Percentiles rank a stretch among this genome's conserved stretches.
Evolutionary conservation across 2,113 vertebrate genomes (phyloP).

Genomic region (Sapajus apella): DNA sequence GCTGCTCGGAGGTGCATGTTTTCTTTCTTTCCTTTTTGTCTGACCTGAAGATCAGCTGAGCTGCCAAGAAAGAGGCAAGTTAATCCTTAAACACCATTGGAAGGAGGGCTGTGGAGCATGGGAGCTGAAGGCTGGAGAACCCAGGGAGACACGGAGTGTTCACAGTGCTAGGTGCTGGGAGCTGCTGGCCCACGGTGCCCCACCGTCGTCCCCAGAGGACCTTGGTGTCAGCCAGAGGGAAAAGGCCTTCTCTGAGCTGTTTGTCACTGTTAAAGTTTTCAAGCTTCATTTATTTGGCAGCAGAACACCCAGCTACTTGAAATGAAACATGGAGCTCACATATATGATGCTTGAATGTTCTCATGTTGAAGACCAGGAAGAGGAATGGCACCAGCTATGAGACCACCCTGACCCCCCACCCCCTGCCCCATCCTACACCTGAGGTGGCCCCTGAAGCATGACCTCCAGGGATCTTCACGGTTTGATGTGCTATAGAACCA

Average conservation of each 20-base stretch:
- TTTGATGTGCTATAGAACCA: neutral
- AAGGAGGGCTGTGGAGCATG: neutral
- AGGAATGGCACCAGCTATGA: neutral
- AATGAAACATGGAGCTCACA: neutral
- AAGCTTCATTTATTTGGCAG: neutral
- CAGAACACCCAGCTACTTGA: neutral
- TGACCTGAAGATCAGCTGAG: neutral
- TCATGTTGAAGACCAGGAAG: neutral
- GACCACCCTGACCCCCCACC: accelerated
- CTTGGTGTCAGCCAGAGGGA: neutral
- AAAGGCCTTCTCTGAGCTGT: neutral
- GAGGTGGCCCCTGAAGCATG: neutral
- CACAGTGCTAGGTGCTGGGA: neutral
- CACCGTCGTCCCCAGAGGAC: neutral
- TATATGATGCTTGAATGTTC: neutral
- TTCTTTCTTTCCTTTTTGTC: neutral
- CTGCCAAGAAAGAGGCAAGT: neutral
- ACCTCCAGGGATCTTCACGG: neutral
- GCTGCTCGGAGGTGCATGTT: neutral
- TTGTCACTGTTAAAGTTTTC: neutral
- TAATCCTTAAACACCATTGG: neutral
- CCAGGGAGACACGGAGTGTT: neutral
- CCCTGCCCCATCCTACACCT: accelerated
- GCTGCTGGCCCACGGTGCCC: neutral
- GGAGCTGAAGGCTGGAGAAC: neutral